Base-by-base conservation (phyloP, 2,888 invertebrate species). In the Gibbula magus region DNA sequence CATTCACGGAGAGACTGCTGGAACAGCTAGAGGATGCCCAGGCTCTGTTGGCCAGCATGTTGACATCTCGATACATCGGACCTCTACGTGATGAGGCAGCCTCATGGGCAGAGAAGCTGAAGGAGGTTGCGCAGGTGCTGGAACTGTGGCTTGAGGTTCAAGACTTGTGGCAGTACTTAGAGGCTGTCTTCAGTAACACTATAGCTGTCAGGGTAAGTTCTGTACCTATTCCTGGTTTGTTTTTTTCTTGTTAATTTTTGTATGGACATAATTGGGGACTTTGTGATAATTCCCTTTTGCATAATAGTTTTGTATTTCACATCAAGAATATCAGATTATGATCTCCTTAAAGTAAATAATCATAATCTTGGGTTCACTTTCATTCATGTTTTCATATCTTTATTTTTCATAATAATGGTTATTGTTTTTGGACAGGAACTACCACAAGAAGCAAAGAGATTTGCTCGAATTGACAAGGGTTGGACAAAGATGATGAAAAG, bases 401-500 rank as follows among this genome's bases (percentile, higher is more conserved):
- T 10, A 45, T 13, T 45, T 8, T 45, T 10, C 1, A 45, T 0
- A 25, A 2, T 29, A 13, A 32, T 32, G 20, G n/a, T 53, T 53
- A 13, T 75, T 73, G 3, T 45, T 45, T 52, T 52, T 22, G 25
- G 79, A 84, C 73, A 92, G 91, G 92, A 93, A 79, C 85, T 93
- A n/a, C 92, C 92, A 22, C 91, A 92, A 81, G 92, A 93, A 85
- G 91, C 91, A 45, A 92, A 93, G 84, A 87, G 91, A 82, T 93
- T 92, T 88, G 86, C 88, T 18, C 81, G 91, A 77, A 91, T 91
- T 52, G 92, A 93, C 85, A 92, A 92, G 79, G 91, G 91, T 22
- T 93, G 92, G 92, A 91, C 91, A 4, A 92, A 92, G 81, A 91
- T 92, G 89, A 93, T 93, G 92, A 92, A 91, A 83, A 89, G 91